Evolutionary conservation across 2,113 vertebrate genomes (phyloP).

Genomic region (Struthio camelus): DNA sequence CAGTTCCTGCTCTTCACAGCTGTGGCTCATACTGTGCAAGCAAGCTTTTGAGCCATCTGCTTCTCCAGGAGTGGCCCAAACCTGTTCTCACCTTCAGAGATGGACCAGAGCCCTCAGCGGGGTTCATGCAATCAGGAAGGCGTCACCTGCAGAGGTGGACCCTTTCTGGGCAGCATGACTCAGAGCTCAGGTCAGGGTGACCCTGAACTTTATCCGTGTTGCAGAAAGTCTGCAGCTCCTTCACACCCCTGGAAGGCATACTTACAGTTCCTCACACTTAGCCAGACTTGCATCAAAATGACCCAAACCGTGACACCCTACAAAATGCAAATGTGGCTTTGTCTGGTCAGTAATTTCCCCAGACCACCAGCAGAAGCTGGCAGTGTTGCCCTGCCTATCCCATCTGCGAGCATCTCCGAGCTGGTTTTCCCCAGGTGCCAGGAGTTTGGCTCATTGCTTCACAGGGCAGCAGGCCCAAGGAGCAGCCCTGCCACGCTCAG

Average conservation of each 20-base stretch:
- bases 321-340: rapidly evolving
- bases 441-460: background rate
- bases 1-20: background rate
- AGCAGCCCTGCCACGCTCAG: rapidly evolving
- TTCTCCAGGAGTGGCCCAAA: background rate
- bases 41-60: background rate
- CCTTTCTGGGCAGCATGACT: background rate
- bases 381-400: background rate
- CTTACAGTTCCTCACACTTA: background rate
- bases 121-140: background rate
- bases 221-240: background rate
- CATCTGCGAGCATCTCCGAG: background rate
- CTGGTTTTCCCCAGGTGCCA: background rate
- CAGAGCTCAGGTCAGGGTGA: background rate
- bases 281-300: background rate
- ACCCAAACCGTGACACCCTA: background rate
- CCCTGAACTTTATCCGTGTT: background rate
- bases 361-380: background rate
- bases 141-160: rapidly evolving
- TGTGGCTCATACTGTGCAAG: background rate
- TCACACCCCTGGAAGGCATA: background rate
- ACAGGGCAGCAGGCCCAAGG: background rate
- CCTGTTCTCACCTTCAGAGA: background rate
- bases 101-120: background rate
- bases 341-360: rapidly evolving